Percentiles rank a stretch among this genome's conserved stretches.
phyloP scores from a whole-genome alignment of 2,888 invertebrate genomes.

The Epinotia ramella region DNA sequence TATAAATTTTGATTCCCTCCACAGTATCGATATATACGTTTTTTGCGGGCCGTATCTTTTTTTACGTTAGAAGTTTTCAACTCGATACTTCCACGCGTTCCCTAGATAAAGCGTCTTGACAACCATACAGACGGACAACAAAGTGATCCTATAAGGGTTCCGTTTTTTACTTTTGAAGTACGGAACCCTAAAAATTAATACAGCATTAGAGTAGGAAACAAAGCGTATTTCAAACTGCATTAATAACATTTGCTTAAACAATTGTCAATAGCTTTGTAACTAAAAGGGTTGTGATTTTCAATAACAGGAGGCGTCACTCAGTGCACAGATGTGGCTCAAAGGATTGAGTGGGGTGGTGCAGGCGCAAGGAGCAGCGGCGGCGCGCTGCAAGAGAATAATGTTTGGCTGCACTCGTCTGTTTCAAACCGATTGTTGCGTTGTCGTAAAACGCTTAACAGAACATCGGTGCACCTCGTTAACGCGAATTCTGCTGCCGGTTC shows the following conservation, averaged over 20 bases:
- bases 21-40: no score
- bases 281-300: conserved; percentile 68
- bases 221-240: conserved; percentile 18
- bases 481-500: conserved; percentile 58
- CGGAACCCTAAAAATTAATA: conserved; percentile 2
- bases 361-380: conserved; percentile 16
- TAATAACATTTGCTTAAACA: conserved; percentile 54
- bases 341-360: conserved; percentile 53
- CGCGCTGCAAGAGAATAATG: conserved; percentile 50
- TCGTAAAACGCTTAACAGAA: conserved; percentile 48
- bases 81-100: no score
- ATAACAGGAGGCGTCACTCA: conserved; percentile 64
- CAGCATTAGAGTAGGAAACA: conserved; percentile 16
- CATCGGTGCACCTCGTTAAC: conserved; percentile 61
- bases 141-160: no score
- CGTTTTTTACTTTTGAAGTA: no score
- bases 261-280: conserved; percentile 56
- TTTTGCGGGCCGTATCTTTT: no score
- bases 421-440: conserved; percentile 50
- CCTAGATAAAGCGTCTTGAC: no score
- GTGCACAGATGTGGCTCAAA: conserved; percentile 71
- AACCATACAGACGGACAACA: no score
- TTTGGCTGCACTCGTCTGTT: conserved; percentile 54
- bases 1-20: no score
- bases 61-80: no score